phyloP scores from a whole-genome alignment of 2,888 invertebrate species.

The Eupithecia subumbrata region DNA sequence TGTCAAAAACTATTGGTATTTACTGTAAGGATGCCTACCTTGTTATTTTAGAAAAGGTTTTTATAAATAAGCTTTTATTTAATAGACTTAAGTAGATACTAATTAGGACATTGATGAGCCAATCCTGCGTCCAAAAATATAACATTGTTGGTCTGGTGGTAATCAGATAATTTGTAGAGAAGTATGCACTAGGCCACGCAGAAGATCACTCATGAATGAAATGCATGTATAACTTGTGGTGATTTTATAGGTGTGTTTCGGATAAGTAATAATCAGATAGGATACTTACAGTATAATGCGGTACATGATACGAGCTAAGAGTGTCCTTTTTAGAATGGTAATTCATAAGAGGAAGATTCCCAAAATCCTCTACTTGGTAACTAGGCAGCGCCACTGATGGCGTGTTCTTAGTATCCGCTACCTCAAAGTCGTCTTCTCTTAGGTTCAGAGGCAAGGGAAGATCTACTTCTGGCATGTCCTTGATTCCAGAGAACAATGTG shows the following conservation, averaged over 20 bases:
- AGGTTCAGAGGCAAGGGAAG: constrained; percentile 68
- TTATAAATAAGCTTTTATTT: background rate
- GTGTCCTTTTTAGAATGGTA: constrained; percentile 69
- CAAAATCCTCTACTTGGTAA: constrained; percentile 71
- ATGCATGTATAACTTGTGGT: too few species aligned
- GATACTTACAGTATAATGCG: constrained; percentile 78
- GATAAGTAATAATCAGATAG: background rate
- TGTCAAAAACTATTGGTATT: background rate
- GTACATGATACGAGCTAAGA: constrained; percentile 75
- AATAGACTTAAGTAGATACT: background rate
- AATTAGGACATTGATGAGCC: background rate
- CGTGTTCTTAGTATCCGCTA: constrained; percentile 66
- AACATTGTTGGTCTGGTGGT: background rate
- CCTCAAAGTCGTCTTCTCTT: constrained; percentile 62
- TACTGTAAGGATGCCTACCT: background rate
- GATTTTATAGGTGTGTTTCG: background rate
- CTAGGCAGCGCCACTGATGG: constrained; percentile 56
- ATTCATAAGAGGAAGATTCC: constrained; percentile 72
- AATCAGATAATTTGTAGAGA: background rate
- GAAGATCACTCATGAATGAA: background rate
- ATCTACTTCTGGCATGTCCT: constrained; percentile 53
- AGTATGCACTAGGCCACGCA: background rate
- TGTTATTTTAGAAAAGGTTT: background rate
- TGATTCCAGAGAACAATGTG: constrained; percentile 36
- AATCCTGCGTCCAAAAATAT: background rate